phyloP scores from a whole-genome alignment of 1,140 invertebrate genomes.

The Drosophila insularis region DNA sequence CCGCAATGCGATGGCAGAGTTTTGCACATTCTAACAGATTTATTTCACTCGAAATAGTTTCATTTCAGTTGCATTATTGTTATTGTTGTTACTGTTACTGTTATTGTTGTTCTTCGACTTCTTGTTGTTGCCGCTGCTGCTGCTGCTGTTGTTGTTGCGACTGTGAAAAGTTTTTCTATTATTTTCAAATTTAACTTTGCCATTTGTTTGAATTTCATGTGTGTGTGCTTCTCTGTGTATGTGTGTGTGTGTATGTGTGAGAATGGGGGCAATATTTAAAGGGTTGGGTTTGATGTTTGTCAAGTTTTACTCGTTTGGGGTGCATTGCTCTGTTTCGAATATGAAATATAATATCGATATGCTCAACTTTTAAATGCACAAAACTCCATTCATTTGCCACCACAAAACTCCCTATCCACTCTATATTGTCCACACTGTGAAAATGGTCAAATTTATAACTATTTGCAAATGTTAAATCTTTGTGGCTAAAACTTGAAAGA shows the following conservation, averaged over 20 bases:
- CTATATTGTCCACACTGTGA: conserved; percentile 25
- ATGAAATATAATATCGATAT: conserved; percentile 71
- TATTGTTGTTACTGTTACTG: conserved; percentile 62
- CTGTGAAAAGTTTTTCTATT: conserved; percentile 79
- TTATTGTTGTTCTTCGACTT: conserved; percentile 40
- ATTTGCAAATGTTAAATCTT: neutral
- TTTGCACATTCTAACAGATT: conserved; percentile 79
- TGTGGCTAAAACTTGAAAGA: neutral
- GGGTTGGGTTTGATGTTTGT: conserved; percentile 41
- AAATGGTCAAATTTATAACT: conserved; percentile 6
- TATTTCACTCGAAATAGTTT: conserved; percentile 81
- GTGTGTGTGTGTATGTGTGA: conserved; percentile 33
- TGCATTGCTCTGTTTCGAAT: conserved; percentile 48
- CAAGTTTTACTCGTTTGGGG: conserved; percentile 37
- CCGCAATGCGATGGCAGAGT: conserved; percentile 77
- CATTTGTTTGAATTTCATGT: conserved; percentile 77
- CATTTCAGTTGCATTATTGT: conserved; percentile 80
- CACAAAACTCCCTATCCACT: conserved; percentile 5
- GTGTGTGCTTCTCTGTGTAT: conserved; percentile 31
- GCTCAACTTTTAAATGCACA: conserved; percentile 54
- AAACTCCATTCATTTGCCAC: conserved; percentile 9
- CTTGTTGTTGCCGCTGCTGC: conserved; percentile 27
- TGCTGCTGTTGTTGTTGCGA: conserved; percentile 54
- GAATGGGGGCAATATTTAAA: conserved; percentile 6
- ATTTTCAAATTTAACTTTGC: conserved; percentile 81